Conservation (phyloP, 1,140 invertebrate genomes). For the Leptopilina clavipes region DNA sequence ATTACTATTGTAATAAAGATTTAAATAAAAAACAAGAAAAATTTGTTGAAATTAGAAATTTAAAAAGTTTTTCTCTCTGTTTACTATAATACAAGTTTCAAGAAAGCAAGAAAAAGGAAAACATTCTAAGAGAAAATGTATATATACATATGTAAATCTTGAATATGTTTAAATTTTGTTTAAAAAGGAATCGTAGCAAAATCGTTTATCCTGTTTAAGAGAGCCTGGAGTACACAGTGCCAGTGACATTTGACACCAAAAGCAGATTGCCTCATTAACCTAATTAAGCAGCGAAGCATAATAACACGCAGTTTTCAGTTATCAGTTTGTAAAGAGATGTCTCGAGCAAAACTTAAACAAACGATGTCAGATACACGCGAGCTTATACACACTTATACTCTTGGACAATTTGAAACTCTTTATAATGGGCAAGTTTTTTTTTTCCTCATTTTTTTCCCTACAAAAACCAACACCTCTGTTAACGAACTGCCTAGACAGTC, state of each 20-base stretch:
- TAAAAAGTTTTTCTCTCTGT: too few species aligned
- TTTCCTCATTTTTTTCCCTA: background rate
- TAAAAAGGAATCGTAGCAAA: background rate
- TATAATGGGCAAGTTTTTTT: background rate
- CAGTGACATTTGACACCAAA: conserved; percentile 56
- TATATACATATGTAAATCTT: background rate
- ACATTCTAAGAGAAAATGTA: background rate
- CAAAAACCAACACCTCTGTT: background rate
- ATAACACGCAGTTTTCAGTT: conserved; percentile 57
- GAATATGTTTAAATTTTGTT: too few species aligned
- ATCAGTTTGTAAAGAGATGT: background rate
- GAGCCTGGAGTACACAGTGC: conserved; percentile 42
- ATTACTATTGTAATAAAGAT: too few species aligned
- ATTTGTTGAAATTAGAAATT: too few species aligned
- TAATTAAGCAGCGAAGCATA: conserved; percentile 64
- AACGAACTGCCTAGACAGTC: background rate
- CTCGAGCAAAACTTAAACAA: background rate
- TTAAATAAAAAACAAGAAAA: too few species aligned
- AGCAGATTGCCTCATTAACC: conserved; percentile 68
- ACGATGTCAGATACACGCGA: background rate
- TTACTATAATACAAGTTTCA: too few species aligned
- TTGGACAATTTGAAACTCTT: background rate
- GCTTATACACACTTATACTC: background rate
- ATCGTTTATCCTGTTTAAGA: background rate
- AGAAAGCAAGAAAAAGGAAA: background rate